Evolutionary conservation across 1,140 invertebrate genomes (phyloP), one percentile per base, ranked within the genome.

Genomic region (Whitmania pigra): DNA sequence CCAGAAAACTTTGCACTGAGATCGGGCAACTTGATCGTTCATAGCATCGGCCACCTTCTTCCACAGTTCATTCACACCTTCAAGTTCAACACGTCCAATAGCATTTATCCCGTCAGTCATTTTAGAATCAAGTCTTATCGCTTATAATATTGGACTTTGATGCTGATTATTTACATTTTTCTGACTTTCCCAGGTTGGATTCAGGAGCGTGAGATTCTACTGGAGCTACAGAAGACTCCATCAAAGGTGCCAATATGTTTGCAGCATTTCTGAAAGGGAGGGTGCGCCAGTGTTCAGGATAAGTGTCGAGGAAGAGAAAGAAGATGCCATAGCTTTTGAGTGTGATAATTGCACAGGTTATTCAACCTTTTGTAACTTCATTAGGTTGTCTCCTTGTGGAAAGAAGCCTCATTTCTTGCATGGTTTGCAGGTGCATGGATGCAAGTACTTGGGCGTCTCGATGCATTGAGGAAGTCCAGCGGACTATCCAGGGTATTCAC

Each of bases 21-120:
- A 18, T 92, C 99, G 27, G 97, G 97, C 11, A 93, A 90, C 73
- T 85, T 99, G 67, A 94, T 96, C 75, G 94, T 99, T 81, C 85
- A 97, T 18, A 92, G 88, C 78, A 90, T 98, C 22, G 97, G 97
- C 0, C 95, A 99, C 79, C 83, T 99, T 25, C 81, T 99, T 75
- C 95, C 95, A 3, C 93, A 97, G 81, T 95, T 99, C 80, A 85
- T 99, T 31, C 88, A 89, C 72, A 89, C 90, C 68, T 79, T 78
- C 15, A 78, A 77, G 55, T 99, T 98, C 83, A 94, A 99, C 80
- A 94, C 89, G 13, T 85, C 88, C 15, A 89, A 95, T 78, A 93
- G 89, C 80, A 98, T 99, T 74, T 99, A 97, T 84, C 97, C 97
- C 11, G 92, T 27, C 15, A 17, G 27, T 54, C 17, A 53, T 49